These are phyloP conservation scores for Galeopterus variegatus DNA, from an alignment of 2,113 vertebrate species.

Conservation along the genomic window DNA sequence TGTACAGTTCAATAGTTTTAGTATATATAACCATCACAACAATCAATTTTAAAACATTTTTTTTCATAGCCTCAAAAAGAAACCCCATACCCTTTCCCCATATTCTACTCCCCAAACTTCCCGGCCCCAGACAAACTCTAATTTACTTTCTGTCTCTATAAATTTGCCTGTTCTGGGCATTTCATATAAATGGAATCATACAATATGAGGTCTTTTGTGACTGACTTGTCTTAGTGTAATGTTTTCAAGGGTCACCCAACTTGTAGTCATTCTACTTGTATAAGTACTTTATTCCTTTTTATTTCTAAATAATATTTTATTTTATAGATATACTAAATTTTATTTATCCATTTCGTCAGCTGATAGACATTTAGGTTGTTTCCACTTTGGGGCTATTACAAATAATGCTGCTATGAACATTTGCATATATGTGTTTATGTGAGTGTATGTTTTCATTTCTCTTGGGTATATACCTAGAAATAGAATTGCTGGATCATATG, in stretches of 20 bases:
- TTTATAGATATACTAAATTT: background rate
- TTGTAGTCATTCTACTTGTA: background rate
- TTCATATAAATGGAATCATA: background rate
- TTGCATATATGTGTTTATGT: background rate
- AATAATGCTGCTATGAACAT: background rate
- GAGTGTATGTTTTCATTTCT: background rate
- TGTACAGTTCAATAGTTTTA: background rate
- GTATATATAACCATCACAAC: background rate
- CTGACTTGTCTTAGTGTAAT: constrained; percentile 23
- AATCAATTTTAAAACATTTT: background rate
- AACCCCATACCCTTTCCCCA: background rate
- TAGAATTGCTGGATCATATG: background rate
- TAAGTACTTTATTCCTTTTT: background rate
- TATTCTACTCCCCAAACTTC: background rate
- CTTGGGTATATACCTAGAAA: background rate
- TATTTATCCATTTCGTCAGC: background rate
- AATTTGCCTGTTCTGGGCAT: background rate
- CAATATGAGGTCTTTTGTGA: background rate
- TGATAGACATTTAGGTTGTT: background rate
- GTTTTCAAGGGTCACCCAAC: background rate
- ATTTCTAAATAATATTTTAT: background rate
- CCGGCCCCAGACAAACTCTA: background rate
- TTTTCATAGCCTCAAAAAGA: background rate
- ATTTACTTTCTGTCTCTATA: constrained; percentile 13
- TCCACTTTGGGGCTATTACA: background rate